A percentile compares a stretch with the other conserved stretches of the same genome.
phyloP scores from a whole-genome alignment of 2,888 invertebrate species.

The Neuroscelio doddi region DNA sequence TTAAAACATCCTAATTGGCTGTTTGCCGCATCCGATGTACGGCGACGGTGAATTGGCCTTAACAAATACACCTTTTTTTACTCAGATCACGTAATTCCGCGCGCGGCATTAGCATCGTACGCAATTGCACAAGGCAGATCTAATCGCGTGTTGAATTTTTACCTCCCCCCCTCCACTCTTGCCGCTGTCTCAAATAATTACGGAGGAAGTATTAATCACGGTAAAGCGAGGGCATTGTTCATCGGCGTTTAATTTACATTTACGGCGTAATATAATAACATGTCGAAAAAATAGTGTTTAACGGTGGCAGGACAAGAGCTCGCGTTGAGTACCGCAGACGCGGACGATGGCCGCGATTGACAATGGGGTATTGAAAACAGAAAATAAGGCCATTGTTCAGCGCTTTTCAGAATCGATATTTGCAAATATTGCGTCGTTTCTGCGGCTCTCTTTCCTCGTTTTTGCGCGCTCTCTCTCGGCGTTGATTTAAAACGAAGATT shows the following conservation, averaged over 20 bases:
- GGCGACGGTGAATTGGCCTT: slow-evolving; percentile 1
- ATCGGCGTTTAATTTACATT: slow-evolving; percentile 47
- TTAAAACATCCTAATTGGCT: no score
- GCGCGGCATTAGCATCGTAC: slow-evolving; percentile 21
- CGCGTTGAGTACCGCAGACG: slow-evolving; percentile 51
- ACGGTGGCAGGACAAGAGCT: slow-evolving; percentile 48
- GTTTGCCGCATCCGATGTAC: no score
- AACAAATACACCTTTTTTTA: slow-evolving; percentile 18
- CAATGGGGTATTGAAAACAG: slow-evolving; percentile 69
- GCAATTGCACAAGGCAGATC: slow-evolving; percentile 20
- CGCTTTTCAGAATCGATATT: slow-evolving; percentile 72
- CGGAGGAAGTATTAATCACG: slow-evolving; percentile 45
- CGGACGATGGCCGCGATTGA: slow-evolving; percentile 52
- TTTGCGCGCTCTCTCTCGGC: slow-evolving; percentile 40
- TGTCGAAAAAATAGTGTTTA: slow-evolving; percentile 42
- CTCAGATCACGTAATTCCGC: slow-evolving; percentile 10
- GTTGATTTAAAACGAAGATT: slow-evolving; percentile 64
- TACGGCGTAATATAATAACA: slow-evolving; percentile 47
- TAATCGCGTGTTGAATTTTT: slow-evolving; percentile 19
- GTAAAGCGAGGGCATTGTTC: slow-evolving; percentile 40
- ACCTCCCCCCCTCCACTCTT: slow-evolving; percentile 5
- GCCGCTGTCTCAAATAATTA: slow-evolving; percentile 39
- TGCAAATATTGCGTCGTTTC: slow-evolving; percentile 63
- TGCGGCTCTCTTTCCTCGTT: slow-evolving; percentile 41
- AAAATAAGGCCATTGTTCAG: slow-evolving; percentile 71